Evolutionary conservation across 2,113 vertebrate species (phyloP).

Genomic region (Gasterosteus aculeatus): DNA sequence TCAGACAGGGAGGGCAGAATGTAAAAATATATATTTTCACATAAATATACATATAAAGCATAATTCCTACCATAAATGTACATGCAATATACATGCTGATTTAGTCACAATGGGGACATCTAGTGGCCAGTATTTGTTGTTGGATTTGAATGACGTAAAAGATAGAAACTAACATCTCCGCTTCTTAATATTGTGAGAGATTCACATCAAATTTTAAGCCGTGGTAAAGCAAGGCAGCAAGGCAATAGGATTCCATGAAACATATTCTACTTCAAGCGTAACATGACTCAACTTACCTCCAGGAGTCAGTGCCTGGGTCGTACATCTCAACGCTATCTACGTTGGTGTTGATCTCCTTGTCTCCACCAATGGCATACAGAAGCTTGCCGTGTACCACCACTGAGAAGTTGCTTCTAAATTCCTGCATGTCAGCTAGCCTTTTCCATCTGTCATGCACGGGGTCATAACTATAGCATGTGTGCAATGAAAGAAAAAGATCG

Average conservation of each 20-base stretch:
- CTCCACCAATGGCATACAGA: constrained; percentile 81
- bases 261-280: background rate
- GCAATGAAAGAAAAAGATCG: background rate
- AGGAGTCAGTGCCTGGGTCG: constrained; percentile 67
- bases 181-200: background rate
- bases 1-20: background rate
- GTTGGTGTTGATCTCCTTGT: constrained; percentile 77
- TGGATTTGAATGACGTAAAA: constrained; percentile 1
- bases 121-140: background rate
- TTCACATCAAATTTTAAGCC: too few species aligned
- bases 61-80: background rate
- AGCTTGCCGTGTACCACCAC: constrained; percentile 49
- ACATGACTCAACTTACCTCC: constrained; percentile 73
- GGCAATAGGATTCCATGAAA: background rate
- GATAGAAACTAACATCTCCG: background rate
- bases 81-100: background rate
- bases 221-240: too few species aligned
- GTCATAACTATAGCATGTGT: constrained; percentile 66
- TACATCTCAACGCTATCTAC: constrained; percentile 81
- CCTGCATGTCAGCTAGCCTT: constrained; percentile 77
- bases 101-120: constrained; percentile 3
- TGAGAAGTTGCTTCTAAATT: constrained; percentile 79
- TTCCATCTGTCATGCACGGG: constrained; percentile 71
- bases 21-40: too few species aligned
- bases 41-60: too few species aligned